Evolutionary conservation across 2,797 vertebrate genomes (phyloP).

Genomic region (Bradypodion pumilum): DNA sequence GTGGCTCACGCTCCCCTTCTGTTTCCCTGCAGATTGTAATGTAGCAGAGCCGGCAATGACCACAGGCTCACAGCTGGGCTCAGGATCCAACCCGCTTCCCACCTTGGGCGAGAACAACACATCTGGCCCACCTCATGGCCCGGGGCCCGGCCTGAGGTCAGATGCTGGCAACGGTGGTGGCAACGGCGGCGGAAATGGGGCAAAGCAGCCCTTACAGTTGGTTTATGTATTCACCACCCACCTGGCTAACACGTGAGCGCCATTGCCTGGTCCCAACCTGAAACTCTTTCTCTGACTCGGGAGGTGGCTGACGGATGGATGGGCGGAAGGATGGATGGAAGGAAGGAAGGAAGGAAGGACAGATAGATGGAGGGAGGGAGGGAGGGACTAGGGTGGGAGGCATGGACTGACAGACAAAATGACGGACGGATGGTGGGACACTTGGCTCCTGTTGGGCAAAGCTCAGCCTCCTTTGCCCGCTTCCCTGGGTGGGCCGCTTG

Average conservation of each 20-base stretch:
- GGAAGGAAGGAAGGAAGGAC: too few species aligned
- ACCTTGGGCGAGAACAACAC: slow-evolving; percentile 78
- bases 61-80: slow-evolving; percentile 80
- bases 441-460: not conserved
- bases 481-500: too few species aligned
- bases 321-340: too few species aligned
- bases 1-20: not conserved
- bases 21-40: slow-evolving; percentile 73
- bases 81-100: slow-evolving; percentile 82
- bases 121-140: slow-evolving; percentile 78
- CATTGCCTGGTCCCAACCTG: not conserved
- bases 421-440: too few species aligned
- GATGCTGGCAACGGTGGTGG: slow-evolving; percentile 62
- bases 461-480: not conserved
- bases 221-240: slow-evolving; percentile 96
- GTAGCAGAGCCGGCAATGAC: slow-evolving; percentile 86
- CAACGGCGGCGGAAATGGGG: too few species aligned
- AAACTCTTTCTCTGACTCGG: too few species aligned
- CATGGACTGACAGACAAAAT: too few species aligned
- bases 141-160: slow-evolving; percentile 67
- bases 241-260: slow-evolving; percentile 93
- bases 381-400: too few species aligned
- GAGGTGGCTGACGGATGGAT: too few species aligned
- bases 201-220: slow-evolving; percentile 86
- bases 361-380: too few species aligned